Base-by-base conservation (phyloP, 2,113 vertebrate genomes). In the Fregata magnificens region DNA sequence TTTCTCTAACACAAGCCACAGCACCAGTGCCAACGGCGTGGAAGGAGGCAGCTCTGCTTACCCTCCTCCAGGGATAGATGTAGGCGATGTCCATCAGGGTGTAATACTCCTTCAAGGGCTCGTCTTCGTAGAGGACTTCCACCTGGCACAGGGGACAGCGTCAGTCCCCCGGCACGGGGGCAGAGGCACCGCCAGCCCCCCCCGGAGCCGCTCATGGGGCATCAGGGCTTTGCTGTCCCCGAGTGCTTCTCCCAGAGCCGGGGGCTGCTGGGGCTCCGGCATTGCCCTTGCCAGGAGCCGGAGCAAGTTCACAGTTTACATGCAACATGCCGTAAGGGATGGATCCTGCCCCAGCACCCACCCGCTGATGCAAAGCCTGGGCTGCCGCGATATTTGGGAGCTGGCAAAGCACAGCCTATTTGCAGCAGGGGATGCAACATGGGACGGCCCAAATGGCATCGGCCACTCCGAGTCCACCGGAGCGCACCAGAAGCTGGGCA, bases 71-170 rank as follows among this genome's bases (percentile, higher is more conserved):
- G 83, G 99, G 99, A 29, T 99, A 99, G 96, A 99, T 99, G 96
- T 99, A 99, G 65, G 99, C 99, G 2, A 99, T 99, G 77, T 99
- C 99, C 99, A 99, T 99, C 95, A 99, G 99, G 42, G 99, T 99
- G 97, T 99, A 99, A 94, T 99, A 99, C 65, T 99, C 99, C 98
- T 99, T 99, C 92, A 99, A 96, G 3, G 99, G 99, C 81, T 99
- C 99, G 0, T 99, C 99, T 84, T 99, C 99, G 0, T 99, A 99
- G 62, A 99, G 97, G 38, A 99, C 99, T 93, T 99, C 99, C 95
- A 99, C 99, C 99, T 99, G 97, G 17, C 1, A 6, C 47, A 31
- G 52, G 59, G 19, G 36, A 62, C n/a, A 40, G 31, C 3, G 3
- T 89, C 81, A 88, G 25, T 6, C 16, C 59, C 58, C 34, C 21